Percentiles rank a stretch among this genome's conserved stretches.
Conservation (phyloP, 1,140 invertebrate genomes). For the Himalopsyche phryganea region DNA sequence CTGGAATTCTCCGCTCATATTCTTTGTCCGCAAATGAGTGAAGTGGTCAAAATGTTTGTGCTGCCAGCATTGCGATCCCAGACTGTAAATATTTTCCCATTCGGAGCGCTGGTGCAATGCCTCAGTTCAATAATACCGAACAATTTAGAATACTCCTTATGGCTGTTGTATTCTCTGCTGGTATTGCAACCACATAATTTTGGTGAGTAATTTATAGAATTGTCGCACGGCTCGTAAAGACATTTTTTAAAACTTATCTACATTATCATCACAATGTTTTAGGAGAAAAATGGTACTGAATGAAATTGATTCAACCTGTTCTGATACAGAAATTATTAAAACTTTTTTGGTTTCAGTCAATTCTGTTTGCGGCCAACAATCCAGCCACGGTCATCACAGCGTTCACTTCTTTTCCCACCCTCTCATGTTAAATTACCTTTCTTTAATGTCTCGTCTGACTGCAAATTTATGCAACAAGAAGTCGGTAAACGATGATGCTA, state of each 20-base stretch:
- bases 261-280: no score
- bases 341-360: slow-evolving; percentile 35
- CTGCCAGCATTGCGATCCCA: slow-evolving; percentile 53
- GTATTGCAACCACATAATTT: slow-evolving; percentile 63
- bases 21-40: slow-evolving; percentile 52
- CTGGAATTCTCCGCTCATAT: slow-evolving; percentile 52
- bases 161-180: slow-evolving; percentile 58
- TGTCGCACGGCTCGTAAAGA: no score
- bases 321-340: slow-evolving; percentile 37
- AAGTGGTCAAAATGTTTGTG: slow-evolving; percentile 56
- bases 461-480: slow-evolving; percentile 48
- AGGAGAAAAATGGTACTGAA: no score
- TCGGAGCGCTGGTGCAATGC: slow-evolving; percentile 14
- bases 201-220: slow-evolving; percentile 51
- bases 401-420: slow-evolving; percentile 20
- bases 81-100: slow-evolving; percentile 46
- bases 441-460: slow-evolving; percentile 46
- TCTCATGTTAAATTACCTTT: slow-evolving; percentile 39
- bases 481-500: slow-evolving; percentile 48
- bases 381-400: slow-evolving; percentile 1
- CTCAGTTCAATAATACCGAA: slow-evolving; percentile 36
- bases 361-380: slow-evolving; percentile 16
- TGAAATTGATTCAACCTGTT: no score
- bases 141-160: slow-evolving; percentile 43
- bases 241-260: no score